Conservation (phyloP, 1,140 invertebrate genomes). For the Tribolium madens region DNA sequence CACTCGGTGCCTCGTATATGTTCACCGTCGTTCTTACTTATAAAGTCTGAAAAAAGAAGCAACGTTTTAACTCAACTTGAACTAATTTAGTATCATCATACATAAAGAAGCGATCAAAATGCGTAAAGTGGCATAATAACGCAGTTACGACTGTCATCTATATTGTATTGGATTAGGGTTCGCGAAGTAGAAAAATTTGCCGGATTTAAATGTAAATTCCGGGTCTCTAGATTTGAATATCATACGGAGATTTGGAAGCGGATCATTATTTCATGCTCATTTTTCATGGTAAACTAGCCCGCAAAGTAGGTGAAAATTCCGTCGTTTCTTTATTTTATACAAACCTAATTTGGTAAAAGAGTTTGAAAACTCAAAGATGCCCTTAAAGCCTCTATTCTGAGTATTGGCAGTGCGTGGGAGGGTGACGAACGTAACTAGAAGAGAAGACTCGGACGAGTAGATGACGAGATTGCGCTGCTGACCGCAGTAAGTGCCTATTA, state of each 20-base stretch:
- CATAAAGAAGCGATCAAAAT: constrained; percentile 22
- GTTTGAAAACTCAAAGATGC: constrained; percentile 96
- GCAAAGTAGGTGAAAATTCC: constrained; percentile 19
- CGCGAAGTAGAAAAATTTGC: constrained; percentile 34
- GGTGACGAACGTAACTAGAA: constrained; percentile 92
- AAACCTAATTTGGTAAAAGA: constrained; percentile 95
- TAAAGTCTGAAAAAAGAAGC: constrained; percentile 82
- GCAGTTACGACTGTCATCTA: constrained; percentile 17
- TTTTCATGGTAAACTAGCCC: constrained; percentile 14
- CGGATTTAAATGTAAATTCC: constrained; percentile 39
- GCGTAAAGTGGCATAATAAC: constrained; percentile 32
- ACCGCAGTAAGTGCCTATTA: constrained; percentile 98
- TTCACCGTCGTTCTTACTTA: constrained; percentile 89
- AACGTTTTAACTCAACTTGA: too few species aligned
- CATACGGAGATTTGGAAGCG: not conserved
- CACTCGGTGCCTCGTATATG: constrained; percentile 96
- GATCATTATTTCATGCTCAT: constrained; percentile 32
- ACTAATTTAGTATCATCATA: not conserved
- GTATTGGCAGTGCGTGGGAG: constrained; percentile 89
- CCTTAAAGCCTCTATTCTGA: constrained; percentile 95
- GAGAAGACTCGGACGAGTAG: constrained; percentile 90
- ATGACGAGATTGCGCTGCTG: constrained; percentile 95
- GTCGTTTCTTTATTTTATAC: constrained; percentile 48
- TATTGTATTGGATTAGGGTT: constrained; percentile 33
- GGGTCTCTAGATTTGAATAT: constrained; percentile 25